Base-by-base conservation (phyloP, 2,113 vertebrate species). In the Lepisosteus oculatus region DNA sequence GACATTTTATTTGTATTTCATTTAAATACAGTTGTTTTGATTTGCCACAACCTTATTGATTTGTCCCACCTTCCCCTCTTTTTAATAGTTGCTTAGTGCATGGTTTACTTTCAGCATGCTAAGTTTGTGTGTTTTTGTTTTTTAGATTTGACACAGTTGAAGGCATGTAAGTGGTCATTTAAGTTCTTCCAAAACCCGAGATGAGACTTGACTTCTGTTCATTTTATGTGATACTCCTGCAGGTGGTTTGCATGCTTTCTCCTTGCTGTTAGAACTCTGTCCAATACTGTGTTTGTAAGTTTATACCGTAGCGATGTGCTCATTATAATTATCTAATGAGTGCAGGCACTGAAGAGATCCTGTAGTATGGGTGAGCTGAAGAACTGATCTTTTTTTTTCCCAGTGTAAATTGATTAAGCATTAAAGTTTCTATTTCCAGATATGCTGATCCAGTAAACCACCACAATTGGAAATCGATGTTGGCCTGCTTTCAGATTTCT, bases 121-220 rank as follows among this genome's bases (percentile, higher is more conserved):
- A 92, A 94, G 89, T 89, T 77, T 93, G 83, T 93, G 81, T 93
- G 79, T 92, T 89, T 93, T 82, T 93, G 84, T 91, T 85, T 94
- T 95, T 93, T 96, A 97, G 95, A 95, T 86, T 81, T 92, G 93
- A 95, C 88, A 92, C 93, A 90, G 92, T 93, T 93, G 94, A 96
- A 91, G 93, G 95, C 94, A 96, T 96, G 93, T 96, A 97, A 95
- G 94, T 95, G 94, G 89, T 93, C 81, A 85, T 91, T 90, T 93
- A 84, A 85, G 80, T 89, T 88, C 86, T 90, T 87, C 83, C 42
- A 84, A 85, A 86, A 77, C 70, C 79, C 81, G 78, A 68, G 74
- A 59, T 66, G 72, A 63, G 55, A 14, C 67, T 55, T 62, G 29
- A 29, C 29, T 29, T 29, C 29, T 29, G 29, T 29, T 29, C 29